Conservation (phyloP, 2,113 vertebrate genomes). For the Marmota monax region DNA sequence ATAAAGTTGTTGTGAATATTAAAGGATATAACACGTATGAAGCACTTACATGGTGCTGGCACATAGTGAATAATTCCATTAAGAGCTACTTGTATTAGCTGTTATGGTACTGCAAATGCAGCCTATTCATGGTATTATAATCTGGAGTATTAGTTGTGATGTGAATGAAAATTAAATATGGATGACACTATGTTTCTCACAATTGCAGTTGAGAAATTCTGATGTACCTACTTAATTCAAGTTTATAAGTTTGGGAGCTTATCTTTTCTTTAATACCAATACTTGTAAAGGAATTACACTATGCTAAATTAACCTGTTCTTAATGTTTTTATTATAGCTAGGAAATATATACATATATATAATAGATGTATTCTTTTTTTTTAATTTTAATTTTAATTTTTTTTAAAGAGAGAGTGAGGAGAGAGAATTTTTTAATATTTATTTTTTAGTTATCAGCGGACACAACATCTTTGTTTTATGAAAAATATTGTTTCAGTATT, state of each 20-base stretch:
- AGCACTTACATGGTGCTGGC: not conserved
- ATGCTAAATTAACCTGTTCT: slow-evolving; percentile 13
- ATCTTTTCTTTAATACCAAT: slow-evolving; percentile 41
- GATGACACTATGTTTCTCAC: slow-evolving; percentile 17
- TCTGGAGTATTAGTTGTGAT: not conserved
- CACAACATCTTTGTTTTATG: no score
- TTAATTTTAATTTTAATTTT: no score
- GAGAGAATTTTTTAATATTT: no score
- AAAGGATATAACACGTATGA: not conserved
- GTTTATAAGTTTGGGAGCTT: not conserved
- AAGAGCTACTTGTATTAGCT: slow-evolving; percentile 10
- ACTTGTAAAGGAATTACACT: not conserved
- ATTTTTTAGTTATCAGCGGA: no score
- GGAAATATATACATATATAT: not conserved
- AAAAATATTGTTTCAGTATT: slow-evolving; percentile 50
- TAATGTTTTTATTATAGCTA: slow-evolving; percentile 29
- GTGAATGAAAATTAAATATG: slow-evolving; percentile 42
- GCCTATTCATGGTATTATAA: not conserved
- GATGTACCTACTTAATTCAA: not conserved
- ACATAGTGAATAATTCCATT: slow-evolving; percentile 30
- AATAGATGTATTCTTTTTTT: not conserved
- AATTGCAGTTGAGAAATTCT: slow-evolving; percentile 14
- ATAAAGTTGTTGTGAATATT: not conserved
- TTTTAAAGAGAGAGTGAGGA: no score
- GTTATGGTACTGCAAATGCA: not conserved